phyloP scores from a whole-genome alignment of 2,113 vertebrate genomes.

The Sminthopsis crassicaudata region DNA sequence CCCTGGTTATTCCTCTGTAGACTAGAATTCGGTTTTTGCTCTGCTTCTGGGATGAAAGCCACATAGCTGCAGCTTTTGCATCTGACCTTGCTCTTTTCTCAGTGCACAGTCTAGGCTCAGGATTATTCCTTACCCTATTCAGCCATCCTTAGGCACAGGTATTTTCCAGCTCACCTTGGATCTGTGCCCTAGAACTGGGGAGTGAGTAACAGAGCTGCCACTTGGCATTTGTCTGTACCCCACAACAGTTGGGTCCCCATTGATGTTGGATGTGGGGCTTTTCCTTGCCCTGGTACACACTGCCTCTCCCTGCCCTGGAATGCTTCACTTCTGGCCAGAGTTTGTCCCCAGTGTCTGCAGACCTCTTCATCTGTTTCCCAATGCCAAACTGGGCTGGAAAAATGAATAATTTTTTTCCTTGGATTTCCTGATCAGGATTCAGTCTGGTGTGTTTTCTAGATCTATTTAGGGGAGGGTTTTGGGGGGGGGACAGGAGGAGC shows the following conservation, averaged over 20 bases:
- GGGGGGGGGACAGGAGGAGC: not conserved
- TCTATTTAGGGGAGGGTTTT: not conserved
- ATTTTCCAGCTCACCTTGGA: not conserved
- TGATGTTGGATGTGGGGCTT: not conserved
- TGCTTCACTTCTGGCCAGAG: not conserved
- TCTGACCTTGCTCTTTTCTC: not conserved
- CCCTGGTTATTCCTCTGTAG: not conserved
- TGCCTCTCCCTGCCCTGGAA: not conserved
- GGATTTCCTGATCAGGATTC: not conserved
- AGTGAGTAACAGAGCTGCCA: not conserved
- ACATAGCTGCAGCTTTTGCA: not conserved
- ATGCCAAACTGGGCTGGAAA: not conserved
- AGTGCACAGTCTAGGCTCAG: not conserved
- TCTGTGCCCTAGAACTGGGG: not conserved
- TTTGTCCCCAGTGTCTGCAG: not conserved
- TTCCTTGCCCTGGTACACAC: not conserved
- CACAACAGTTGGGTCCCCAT: not conserved
- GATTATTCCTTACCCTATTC: not conserved
- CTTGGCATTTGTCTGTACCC: not conserved
- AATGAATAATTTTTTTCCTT: not conserved
- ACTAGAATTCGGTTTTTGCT: not conserved
- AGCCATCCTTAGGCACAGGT: not conserved
- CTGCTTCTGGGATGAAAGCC: not conserved
- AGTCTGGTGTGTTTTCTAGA: not conserved
- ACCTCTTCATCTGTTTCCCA: not conserved